Evolutionary conservation across 2,888 invertebrate genomes (phyloP).

Genomic region (Coleophora flavipennella): DNA sequence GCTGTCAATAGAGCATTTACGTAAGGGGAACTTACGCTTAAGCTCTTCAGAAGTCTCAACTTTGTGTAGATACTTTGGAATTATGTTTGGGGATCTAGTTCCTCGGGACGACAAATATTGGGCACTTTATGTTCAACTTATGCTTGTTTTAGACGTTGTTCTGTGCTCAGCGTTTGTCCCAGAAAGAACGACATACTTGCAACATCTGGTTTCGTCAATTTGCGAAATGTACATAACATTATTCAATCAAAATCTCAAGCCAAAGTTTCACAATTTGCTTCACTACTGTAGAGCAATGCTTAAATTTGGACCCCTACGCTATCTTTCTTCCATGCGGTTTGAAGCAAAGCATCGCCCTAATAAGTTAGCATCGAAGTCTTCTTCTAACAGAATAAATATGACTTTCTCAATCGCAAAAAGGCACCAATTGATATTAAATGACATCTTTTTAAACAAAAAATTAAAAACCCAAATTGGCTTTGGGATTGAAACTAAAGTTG

Average conservation of each 20-base stretch:
- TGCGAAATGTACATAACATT: slow-evolving; percentile 8
- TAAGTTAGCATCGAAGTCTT: slow-evolving; percentile 8
- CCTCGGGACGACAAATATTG: slow-evolving; percentile 7
- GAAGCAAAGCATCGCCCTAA: slow-evolving; percentile 10
- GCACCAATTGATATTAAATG: slow-evolving; percentile 8
- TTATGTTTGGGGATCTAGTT: slow-evolving; percentile 8
- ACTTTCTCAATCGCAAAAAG: background rate
- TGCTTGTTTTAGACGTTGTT: slow-evolving; percentile 4
- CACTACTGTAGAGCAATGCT: slow-evolving; percentile 5
- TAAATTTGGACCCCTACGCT: slow-evolving; percentile 4
- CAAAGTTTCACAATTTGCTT: slow-evolving; percentile 9
- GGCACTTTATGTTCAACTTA: slow-evolving; percentile 7
- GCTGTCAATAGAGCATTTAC: slow-evolving; percentile 3
- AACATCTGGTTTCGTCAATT: slow-evolving; percentile 2
- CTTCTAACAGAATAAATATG: slow-evolving; percentile 5
- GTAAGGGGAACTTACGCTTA: slow-evolving; percentile 5
- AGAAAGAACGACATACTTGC: slow-evolving; percentile 1
- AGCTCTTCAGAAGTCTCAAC: slow-evolving; percentile 2
- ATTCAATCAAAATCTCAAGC: slow-evolving; percentile 4
- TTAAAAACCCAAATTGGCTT: too few species aligned
- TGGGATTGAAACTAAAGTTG: background rate
- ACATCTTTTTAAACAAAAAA: too few species aligned
- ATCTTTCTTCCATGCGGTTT: slow-evolving; percentile 7
- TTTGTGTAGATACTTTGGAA: slow-evolving; percentile 7
- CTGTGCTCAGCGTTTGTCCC: slow-evolving; percentile 4